Evolutionary conservation across 2,888 invertebrate genomes (phyloP).

Genomic region (Harpagoxenus sublaevis): DNA sequence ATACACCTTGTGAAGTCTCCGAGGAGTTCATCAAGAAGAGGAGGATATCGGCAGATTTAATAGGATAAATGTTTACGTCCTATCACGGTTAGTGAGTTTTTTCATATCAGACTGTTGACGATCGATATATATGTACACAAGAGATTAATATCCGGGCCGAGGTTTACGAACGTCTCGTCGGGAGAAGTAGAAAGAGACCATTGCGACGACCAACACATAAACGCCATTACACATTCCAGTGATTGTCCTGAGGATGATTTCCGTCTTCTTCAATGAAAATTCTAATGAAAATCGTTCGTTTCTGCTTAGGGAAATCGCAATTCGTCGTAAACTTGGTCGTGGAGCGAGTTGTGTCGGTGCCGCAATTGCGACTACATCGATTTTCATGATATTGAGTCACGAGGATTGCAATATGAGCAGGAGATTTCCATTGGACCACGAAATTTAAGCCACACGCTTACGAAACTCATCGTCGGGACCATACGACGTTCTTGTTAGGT

Average conservation of each 20-base stretch:
- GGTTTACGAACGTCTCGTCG: conserved; percentile 31
- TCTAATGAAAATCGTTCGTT: conserved; percentile 53
- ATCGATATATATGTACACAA: conserved; percentile 50
- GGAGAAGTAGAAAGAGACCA: conserved; percentile 54
- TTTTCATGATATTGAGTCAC: not conserved
- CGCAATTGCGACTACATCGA: conserved; percentile 8
- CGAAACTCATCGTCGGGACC: conserved; percentile 53
- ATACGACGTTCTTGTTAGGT: conserved; percentile 19
- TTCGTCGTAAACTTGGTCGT: conserved; percentile 54
- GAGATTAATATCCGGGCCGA: conserved; percentile 46
- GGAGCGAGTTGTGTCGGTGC: conserved; percentile 62
- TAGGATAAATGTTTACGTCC: conserved; percentile 65
- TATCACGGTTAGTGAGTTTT: conserved; percentile 73
- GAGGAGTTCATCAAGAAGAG: conserved; percentile 57
- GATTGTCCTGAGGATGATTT: conserved; percentile 1
- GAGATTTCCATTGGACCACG: not conserved
- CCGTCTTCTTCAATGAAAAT: conserved; percentile 30
- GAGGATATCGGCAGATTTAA: conserved; percentile 65
- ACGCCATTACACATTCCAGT: conserved; percentile 40
- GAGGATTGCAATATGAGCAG: not conserved
- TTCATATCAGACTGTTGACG: conserved; percentile 72
- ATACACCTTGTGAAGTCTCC: conserved; percentile 57
- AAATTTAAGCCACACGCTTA: conserved; percentile 30
- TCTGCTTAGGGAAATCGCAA: conserved; percentile 54
- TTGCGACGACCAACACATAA: conserved; percentile 34